Evolutionary conservation across 2,797 vertebrate genomes (phyloP), one percentile per base, ranked within the genome.

Genomic region (Spheniscus humboldti): DNA sequence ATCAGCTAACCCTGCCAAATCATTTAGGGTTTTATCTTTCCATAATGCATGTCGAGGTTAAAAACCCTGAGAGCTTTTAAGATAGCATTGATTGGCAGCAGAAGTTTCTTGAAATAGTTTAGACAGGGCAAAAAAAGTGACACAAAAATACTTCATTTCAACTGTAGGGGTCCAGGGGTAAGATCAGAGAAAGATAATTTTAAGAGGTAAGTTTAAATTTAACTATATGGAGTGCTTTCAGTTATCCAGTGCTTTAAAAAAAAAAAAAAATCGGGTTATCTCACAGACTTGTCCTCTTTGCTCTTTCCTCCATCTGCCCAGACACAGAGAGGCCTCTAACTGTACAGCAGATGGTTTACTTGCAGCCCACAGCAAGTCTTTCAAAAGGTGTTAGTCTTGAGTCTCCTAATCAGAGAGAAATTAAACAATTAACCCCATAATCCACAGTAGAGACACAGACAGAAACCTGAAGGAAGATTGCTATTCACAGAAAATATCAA

Each of bases 191-290:
- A 86, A 59, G 84, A 64, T 64, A 52, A 83, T 60, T 88, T 90
- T 79, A 95, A 97, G 86, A 96, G 95, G 95, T 94, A 96, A 90
- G 78, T 68, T 92, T 92, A 86, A 96, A 85, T 90, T 79, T 90
- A 78, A 88, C 91, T 91, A 56, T 47, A 83, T 86, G 94, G 96
- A 97, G 95, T 94, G 94, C 81, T 96, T 95, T 97, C 80, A 96
- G 76, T 95, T 88, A 97, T 97, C 97, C 97, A 97, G 96, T 97
- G 97, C 94, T 94, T 96, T 80, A 86, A 78, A 37, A 55, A 63
- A 35, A 68, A 68, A 60, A 33, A 35, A 80, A 59, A 62, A 90
- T 50, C 0, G 7, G 64, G 93, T 97, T 88, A 71, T 97, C 91
- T 97, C 95, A 92, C 86, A 97, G 81, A 92, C 84, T 97, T 74